Percentiles rank a stretch among this genome's conserved stretches.
Conservation (phyloP, 2,113 vertebrate species). For the Neoarius graeffei region DNA sequence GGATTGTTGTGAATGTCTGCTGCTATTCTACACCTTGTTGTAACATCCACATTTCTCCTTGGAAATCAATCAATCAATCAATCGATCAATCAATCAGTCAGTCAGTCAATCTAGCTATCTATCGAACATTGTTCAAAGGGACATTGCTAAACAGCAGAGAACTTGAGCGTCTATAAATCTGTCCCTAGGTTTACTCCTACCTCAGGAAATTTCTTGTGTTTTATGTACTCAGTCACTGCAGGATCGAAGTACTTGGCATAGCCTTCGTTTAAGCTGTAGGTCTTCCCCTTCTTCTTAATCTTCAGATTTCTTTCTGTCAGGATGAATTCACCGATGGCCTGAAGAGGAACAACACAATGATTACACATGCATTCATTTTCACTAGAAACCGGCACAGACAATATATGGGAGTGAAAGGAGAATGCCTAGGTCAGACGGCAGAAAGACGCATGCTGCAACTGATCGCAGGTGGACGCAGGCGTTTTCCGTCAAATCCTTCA, state of each 20-base stretch:
- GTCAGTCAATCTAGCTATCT: neutral
- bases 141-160: neutral
- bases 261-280: conserved; percentile 95
- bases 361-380: neutral
- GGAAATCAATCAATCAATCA: neutral
- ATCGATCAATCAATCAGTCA: neutral
- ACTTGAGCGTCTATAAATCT: neutral
- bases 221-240: conserved; percentile 86
- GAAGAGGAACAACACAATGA: conserved; percentile 19
- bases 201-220: conserved; percentile 94
- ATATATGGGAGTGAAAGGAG: neutral
- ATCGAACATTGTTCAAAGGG: too few species aligned
- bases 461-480: too few species aligned
- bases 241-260: conserved; percentile 94
- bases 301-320: conserved; percentile 88
- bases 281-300: conserved; percentile 92
- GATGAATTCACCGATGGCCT: conserved; percentile 95
- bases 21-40: neutral
- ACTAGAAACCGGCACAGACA: neutral
- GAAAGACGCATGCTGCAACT: too few species aligned
- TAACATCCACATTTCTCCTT: neutral
- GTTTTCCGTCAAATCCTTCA: too few species aligned
- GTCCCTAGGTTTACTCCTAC: conserved; percentile 67
- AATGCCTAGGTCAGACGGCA: neutral
- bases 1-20: neutral